phyloP scores from a whole-genome alignment of 2,113 vertebrate species.

The Dromas ardeola region DNA sequence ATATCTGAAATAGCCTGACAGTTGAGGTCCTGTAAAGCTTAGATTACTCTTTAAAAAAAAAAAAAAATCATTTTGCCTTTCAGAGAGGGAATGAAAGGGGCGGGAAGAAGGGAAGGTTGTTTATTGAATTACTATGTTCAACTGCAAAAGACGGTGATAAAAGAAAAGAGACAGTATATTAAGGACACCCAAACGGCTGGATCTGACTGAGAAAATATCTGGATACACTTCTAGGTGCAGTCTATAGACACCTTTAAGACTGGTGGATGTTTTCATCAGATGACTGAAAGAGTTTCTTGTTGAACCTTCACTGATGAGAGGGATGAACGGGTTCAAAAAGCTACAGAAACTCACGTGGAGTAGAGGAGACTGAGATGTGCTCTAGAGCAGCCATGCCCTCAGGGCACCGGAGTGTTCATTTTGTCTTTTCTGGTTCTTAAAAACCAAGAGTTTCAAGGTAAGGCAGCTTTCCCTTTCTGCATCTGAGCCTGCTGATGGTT shows the following conservation, averaged over 20 bases:
- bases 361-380: neutral
- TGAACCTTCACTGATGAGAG: neutral
- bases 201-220: neutral
- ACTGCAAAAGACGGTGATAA: neutral
- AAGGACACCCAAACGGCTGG: neutral
- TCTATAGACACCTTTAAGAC: neutral
- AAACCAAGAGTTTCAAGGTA: neutral
- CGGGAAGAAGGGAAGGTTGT: neutral
- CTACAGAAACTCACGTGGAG: rapidly evolving
- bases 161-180: neutral
- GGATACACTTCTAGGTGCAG: neutral
- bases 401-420: neutral
- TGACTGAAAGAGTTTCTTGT: neutral
- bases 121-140: neutral
- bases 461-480: neutral
- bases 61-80: neutral
- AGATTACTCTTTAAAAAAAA: neutral
- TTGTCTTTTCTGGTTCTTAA: neutral
- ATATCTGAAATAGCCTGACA: neutral
- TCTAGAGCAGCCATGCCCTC: neutral
- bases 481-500: neutral
- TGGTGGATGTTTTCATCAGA: neutral
- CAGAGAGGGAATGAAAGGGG: neutral
- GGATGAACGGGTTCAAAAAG: neutral
- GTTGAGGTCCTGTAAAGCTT: neutral